Evolutionary conservation across 2,797 vertebrate genomes (phyloP).

Genomic region (Monodelphis domestica): DNA sequence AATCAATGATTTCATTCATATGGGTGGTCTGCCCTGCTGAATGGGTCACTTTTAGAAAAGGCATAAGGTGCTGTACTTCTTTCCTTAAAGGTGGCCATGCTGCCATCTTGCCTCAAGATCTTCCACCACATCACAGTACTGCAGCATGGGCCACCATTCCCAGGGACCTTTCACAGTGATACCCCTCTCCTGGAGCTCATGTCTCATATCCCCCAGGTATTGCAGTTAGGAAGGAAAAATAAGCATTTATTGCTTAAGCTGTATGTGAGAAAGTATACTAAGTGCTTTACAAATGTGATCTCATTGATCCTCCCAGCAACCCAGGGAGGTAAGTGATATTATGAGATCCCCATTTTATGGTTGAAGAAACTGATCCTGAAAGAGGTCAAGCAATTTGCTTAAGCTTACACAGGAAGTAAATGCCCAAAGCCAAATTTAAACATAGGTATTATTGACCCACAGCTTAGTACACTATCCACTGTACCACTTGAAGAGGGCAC

Average conservation of each 20-base stretch:
- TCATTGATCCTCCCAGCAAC: neutral
- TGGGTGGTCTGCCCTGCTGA: neutral
- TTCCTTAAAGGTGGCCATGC: neutral
- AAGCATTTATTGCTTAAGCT: neutral
- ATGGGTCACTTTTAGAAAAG: neutral
- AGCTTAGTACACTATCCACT: neutral
- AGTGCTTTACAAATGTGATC: too few relatives aligned
- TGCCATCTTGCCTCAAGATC: neutral
- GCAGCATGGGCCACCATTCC: neutral
- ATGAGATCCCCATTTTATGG: neutral
- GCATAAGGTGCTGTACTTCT: neutral
- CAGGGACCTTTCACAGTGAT: neutral
- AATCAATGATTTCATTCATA: neutral
- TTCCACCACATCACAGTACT: neutral
- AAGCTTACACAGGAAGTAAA: neutral
- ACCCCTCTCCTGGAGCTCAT: neutral
- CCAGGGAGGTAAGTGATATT: neutral
- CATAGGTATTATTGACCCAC: neutral
- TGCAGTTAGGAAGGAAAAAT: neutral
- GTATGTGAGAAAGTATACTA: too few relatives aligned
- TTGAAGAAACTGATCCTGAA: neutral
- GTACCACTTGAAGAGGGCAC: neutral
- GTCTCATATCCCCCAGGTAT: neutral
- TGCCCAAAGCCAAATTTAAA: neutral
- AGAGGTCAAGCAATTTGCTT: too few relatives aligned